Evolutionary conservation across 2,888 invertebrate genomes (phyloP), one percentile per base, ranked within the genome.

Genomic region (Noctua fimbriata): DNA sequence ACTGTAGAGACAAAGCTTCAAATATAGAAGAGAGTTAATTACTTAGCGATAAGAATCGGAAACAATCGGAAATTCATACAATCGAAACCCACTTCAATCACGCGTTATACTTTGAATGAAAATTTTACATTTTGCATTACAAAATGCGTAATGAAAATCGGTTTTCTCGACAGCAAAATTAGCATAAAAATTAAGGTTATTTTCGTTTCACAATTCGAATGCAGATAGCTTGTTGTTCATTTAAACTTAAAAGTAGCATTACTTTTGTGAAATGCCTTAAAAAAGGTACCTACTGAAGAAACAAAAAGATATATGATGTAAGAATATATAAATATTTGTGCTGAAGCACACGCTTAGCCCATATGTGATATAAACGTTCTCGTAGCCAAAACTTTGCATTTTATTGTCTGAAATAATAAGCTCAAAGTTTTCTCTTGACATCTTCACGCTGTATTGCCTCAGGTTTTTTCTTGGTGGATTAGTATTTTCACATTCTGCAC

Each of bases 371-470:
- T 14, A 44, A 58, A 58, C 6, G 16, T 55, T n/a, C 18, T 18
- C 47, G 2, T 18, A 65, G 18, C 18, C 79, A 63, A 44, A 55
- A 60, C 9, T 63, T 71, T 28, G 67, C 52, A 55, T 63, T 28
- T 67, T 67, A 71, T 63, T 55, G 71, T 18, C 44, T 71, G 32
- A 71, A n/a, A 21, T 58, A 71, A 75, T 24, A 44, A 70, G 18
- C 24, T 24, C 24, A 4, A 49, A 41, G 66, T 60, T n/a, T 18
- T n/a, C 18, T 18, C 28, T 36, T 18, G 2, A 58, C n/a, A 67
- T 49, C 47, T 44, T 24, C 16, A 32, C 24, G 28, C 2, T 32
- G 18, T 49, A 73, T n/a, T 36, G 2, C 36, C 24, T 10, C 24
- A 73, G 10, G 1, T 55, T 1, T 69, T 47, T 28, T 60, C 12